Base-by-base conservation (phyloP, 1,140 invertebrate genomes). In the Dinoponera quadriceps region DNA sequence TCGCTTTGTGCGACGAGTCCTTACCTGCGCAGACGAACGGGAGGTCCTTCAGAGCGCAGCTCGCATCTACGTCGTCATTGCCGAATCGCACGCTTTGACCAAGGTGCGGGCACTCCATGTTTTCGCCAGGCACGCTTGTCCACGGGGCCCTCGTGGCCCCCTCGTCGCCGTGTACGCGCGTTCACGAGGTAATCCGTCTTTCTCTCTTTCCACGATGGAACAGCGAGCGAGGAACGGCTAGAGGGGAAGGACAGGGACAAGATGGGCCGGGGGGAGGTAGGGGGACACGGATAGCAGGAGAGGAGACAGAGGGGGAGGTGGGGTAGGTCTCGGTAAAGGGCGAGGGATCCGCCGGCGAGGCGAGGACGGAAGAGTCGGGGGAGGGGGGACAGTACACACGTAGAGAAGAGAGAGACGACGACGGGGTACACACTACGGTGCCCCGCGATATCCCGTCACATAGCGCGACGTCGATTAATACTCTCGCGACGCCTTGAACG, bases 61-160 rank as follows among this genome's bases (percentile, higher is more conserved):
- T 22, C 38, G 86, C 92, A 90, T 93, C 92, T 89, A 94, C 94
- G 91, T 95, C 91, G 92, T 94, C 91, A 90, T 91, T 93, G 89
- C 93, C 93, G 89, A 95, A 93, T 90, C 95, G 95, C 88, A 95
- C 94, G 94, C 95, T 95, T 93, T 95, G 95, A 92, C 93, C 94
- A 86, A 95, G 94, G 94, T 96, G 95, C 90, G 95, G 93, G 93
- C 95, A 95, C 94, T 95, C 95, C 95, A 95, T 96, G 69, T 93
- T 87, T 89, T 93, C 87, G 63, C 85, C 87, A 81, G 54, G 63
- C 87, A 81, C 84, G 81, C 57, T 82, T 82, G 72, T 88, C 82
- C 88, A 77, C 86, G 89, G 85, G 87, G 83, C 83, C 89, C 90
- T 88, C 88, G 86, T 85, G 88, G 86, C 88, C 83, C 66, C 88